Percentiles rank a stretch among this genome's conserved stretches.
phyloP scores from a whole-genome alignment of 2,888 invertebrate genomes.

The Pollenia amentaria region DNA sequence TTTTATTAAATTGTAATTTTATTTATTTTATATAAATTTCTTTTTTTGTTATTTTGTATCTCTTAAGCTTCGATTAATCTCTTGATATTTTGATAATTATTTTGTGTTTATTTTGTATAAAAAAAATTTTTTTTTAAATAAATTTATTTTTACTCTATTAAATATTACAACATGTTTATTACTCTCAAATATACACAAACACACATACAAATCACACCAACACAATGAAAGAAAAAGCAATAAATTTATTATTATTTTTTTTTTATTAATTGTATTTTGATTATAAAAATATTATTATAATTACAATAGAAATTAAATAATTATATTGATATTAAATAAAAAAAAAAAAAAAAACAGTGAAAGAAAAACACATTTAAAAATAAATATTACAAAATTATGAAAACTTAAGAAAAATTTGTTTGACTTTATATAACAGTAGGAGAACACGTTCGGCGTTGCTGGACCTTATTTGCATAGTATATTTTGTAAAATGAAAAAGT shows the following conservation, averaged over 20 bases:
- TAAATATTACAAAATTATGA: slow-evolving; percentile 55
- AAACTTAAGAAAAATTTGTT: slow-evolving; percentile 32
- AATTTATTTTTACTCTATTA: slow-evolving; percentile 3
- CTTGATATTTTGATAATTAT: slow-evolving; percentile 38
- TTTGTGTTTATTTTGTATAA: slow-evolving; percentile 18
- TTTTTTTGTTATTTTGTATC: neutral
- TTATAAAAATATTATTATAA: slow-evolving; percentile 59
- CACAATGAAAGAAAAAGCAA: slow-evolving; percentile 49
- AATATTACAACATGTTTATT: slow-evolving; percentile 7
- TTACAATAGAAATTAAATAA: slow-evolving; percentile 44
- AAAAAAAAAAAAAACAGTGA: neutral
- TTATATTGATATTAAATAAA: slow-evolving; percentile 43
- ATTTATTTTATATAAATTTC: slow-evolving; percentile 3
- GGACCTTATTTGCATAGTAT: no score
- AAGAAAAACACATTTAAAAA: slow-evolving; percentile 23
- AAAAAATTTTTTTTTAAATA: slow-evolving; percentile 16
- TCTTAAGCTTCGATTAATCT: slow-evolving; percentile 41
- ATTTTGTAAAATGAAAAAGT: no score
- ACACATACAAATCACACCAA: neutral
- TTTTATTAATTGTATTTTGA: slow-evolving; percentile 31
- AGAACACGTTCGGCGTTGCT: no score
- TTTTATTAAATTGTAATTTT: slow-evolving; percentile 34
- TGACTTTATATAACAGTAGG: neutral
- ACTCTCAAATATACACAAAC: neutral
- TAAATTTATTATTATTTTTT: slow-evolving; percentile 23